A percentile compares a stretch with the other conserved stretches of the same genome.
Conservation (phyloP, 2,888 invertebrate species). For the Lypha dubia region DNA sequence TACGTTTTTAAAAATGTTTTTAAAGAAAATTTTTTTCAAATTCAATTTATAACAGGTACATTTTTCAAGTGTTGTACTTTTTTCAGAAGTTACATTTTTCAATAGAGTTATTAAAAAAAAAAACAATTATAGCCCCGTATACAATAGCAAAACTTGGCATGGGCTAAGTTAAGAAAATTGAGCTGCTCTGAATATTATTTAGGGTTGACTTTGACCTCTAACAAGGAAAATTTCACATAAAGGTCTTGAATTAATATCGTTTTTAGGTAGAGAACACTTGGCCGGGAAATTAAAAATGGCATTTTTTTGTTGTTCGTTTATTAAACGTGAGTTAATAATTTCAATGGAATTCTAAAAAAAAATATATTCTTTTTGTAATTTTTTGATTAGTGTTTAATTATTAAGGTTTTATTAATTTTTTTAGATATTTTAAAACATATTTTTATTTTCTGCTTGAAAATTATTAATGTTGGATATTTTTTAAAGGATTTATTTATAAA, state of each 20-base stretch:
- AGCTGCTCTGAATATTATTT: too few species aligned
- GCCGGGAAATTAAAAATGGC: neutral
- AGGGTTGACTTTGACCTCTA: too few species aligned
- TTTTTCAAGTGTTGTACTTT: neutral
- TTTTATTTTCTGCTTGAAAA: slow-evolving; percentile 16
- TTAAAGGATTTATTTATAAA: slow-evolving; percentile 50
- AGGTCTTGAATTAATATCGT: too few species aligned
- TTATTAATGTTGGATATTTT: slow-evolving; percentile 56
- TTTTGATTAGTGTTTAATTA: slow-evolving; percentile 54
- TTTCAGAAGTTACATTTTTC: neutral
- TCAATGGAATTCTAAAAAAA: slow-evolving; percentile 6
- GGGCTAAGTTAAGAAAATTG: too few species aligned
- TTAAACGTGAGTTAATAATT: neutral
- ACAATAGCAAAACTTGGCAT: too few species aligned
- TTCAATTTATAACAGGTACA: neutral
- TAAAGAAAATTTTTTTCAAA: neutral
- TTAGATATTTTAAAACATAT: neutral
- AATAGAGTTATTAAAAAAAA: too few species aligned
- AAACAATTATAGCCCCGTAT: too few species aligned
- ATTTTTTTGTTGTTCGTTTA: neutral
- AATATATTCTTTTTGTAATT: neutral
- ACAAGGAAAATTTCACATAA: too few species aligned
- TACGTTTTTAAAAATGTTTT: neutral
- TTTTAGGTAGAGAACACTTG: slow-evolving; percentile 4
- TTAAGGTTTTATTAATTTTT: slow-evolving; percentile 2